Evolutionary conservation across 2,797 vertebrate species (phyloP), one percentile per base, ranked within the genome.

Genomic region (Microctenopoma steveboyesi): DNA sequence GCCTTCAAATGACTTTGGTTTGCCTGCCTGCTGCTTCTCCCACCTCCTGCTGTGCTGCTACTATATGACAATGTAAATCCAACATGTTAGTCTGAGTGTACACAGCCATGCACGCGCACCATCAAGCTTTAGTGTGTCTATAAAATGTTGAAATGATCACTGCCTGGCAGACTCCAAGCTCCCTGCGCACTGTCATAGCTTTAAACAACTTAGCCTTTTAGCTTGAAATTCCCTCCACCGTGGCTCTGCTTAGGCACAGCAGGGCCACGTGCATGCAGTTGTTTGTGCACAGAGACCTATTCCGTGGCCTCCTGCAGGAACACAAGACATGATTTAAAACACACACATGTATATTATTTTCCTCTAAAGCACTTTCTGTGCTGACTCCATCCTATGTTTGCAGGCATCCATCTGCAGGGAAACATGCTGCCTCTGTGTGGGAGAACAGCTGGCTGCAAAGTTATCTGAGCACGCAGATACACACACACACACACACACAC

Each of bases 381-480:
- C 48, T 10, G 64, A 47, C 72, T 72, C 73, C 33, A 5, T 67
- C 66, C 54, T 49, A 3, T 50, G 69, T 59, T 50, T n/a, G 25
- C 81, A 54, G 64, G 56, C 70, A 76, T 72, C 71, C 75, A 74
- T 84, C 79, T 89, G 84, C 74, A 78, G 63, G 66, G 40, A 67
- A 75, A 86, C 79, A 89, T 82, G 64, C 84, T 69, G 78, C 53
- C 77, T 72, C 85, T 86, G 80, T 91, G 79, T 72, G 14, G 3
- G 76, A 81, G 85, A 89, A 88, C 90, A 93, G 88, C 91, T 92
- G 91, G 89, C 90, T 76, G 59, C 76, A 86, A 85, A 89, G 82
- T 89, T 80, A 77, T 82, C 84, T 78, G 83, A 74, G 76, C 72
- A 60, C 58, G 43, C 69, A 73, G 15, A 72, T n/a, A 47, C 22